Evolutionary conservation across 2,888 invertebrate species (phyloP).

Genomic region (Trichacis sp.): DNA sequence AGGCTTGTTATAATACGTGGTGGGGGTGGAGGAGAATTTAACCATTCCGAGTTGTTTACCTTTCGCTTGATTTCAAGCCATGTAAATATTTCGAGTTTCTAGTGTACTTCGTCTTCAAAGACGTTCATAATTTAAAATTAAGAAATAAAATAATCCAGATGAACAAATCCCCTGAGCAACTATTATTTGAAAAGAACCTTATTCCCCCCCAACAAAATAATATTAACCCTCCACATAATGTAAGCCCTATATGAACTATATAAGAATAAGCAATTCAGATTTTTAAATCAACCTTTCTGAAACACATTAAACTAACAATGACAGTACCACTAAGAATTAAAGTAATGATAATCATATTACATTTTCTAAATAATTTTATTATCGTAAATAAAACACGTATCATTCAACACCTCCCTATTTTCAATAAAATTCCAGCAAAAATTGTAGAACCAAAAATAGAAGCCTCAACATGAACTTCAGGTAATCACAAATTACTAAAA

Average conservation of each 20-base stretch:
- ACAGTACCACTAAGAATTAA: constrained; percentile 74
- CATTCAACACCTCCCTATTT: constrained; percentile 79
- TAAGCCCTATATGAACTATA: constrained; percentile 78
- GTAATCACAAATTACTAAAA: constrained; percentile 79
- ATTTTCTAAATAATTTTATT: constrained; percentile 68
- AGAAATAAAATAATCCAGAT: constrained; percentile 76
- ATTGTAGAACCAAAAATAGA: constrained; percentile 80
- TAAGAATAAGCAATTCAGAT: constrained; percentile 82
- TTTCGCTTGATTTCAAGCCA: too few species aligned
- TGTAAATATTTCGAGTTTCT: too few species aligned
- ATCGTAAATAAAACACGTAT: constrained; percentile 73
- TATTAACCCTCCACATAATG: constrained; percentile 73
- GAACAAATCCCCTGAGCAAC: constrained; percentile 77
- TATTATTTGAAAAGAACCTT: constrained; percentile 74
- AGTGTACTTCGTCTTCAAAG: constrained; percentile 74
- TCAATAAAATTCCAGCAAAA: constrained; percentile 80
- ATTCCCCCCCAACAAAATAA: constrained; percentile 64
- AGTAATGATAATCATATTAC: constrained; percentile 72
- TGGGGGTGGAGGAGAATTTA: too few species aligned
- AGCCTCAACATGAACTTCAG: constrained; percentile 83
- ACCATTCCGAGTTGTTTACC: too few species aligned
- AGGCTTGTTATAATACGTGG: too few species aligned
- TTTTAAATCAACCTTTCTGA: constrained; percentile 79
- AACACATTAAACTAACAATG: constrained; percentile 76
- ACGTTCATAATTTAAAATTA: constrained; percentile 76